These are phyloP conservation scores for Glossophaga mutica DNA, from an alignment of 2,797 vertebrate species.

Conservation along the genomic window DNA sequence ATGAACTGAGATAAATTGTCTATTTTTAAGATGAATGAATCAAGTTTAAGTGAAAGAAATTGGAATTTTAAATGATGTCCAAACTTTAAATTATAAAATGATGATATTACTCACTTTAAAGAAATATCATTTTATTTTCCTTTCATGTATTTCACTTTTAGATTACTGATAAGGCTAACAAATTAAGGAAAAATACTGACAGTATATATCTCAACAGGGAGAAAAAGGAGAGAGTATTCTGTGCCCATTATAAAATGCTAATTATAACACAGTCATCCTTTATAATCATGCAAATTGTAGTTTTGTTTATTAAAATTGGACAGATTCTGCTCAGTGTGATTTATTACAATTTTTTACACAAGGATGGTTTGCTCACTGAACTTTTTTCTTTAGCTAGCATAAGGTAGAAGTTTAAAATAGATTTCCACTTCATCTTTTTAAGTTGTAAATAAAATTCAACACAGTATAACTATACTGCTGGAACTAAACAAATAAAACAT, in stretches of 20 bases:
- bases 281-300: background rate
- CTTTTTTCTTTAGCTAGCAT: background rate
- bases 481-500: background rate
- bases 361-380: background rate
- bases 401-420: background rate
- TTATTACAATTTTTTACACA: background rate
- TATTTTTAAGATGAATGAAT: conserved; percentile 26
- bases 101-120: background rate
- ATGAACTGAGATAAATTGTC: conserved; percentile 26
- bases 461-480: background rate
- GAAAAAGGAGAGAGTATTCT: background rate
- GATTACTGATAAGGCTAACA: background rate
- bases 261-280: background rate
- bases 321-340: background rate
- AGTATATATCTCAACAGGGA: background rate
- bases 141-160: background rate
- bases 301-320: background rate
- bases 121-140: conserved; percentile 22
- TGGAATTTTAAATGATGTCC: conserved; percentile 17
- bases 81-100: conserved; percentile 33
- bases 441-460: background rate
- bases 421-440: conserved; percentile 2
- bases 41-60: conserved; percentile 34
- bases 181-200: background rate
- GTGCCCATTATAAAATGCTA: background rate